Evolutionary conservation across 2,888 invertebrate species (phyloP).

Genomic region (Globia sparganii): DNA sequence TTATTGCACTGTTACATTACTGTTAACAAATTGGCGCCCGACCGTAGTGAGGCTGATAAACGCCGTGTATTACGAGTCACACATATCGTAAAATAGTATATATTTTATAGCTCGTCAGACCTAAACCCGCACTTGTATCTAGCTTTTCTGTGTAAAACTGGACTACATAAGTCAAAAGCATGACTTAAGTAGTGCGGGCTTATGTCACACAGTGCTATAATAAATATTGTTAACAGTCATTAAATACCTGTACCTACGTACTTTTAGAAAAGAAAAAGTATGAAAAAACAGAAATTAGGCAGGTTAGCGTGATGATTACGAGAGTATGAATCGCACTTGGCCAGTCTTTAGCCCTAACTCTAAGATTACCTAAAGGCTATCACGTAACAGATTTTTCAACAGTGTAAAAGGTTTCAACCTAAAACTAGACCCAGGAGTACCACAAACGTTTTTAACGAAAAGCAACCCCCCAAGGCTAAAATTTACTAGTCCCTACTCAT

Average conservation of each 20-base stretch:
- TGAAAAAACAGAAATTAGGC: neutral
- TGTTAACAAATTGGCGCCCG: too few relatives aligned
- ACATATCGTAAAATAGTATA: too few relatives aligned
- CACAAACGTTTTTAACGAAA: slow-evolving; percentile 9
- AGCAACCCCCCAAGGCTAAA: slow-evolving; percentile 8
- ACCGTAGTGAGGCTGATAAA: too few relatives aligned
- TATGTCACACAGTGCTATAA: too few relatives aligned
- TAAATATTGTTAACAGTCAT: neutral
- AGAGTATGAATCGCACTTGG: neutral
- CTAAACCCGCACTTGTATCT: too few relatives aligned
- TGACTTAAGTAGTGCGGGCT: too few relatives aligned
- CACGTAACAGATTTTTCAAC: slow-evolving; percentile 13
- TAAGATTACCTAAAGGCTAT: slow-evolving; percentile 15
- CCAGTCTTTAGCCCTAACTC: neutral
- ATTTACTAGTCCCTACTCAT: neutral
- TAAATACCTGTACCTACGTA: too few relatives aligned
- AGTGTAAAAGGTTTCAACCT: slow-evolving; percentile 41
- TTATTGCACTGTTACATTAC: too few relatives aligned
- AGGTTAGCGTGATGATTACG: neutral
- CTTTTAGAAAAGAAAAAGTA: neutral
- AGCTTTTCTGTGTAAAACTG: too few relatives aligned
- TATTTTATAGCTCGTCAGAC: too few relatives aligned
- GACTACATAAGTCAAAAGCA: too few relatives aligned
- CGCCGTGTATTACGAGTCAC: too few relatives aligned
- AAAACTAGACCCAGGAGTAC: slow-evolving; percentile 37